Evolutionary conservation across 1,140 invertebrate species (phyloP).

Genomic region (Drosophila albomicans): DNA sequence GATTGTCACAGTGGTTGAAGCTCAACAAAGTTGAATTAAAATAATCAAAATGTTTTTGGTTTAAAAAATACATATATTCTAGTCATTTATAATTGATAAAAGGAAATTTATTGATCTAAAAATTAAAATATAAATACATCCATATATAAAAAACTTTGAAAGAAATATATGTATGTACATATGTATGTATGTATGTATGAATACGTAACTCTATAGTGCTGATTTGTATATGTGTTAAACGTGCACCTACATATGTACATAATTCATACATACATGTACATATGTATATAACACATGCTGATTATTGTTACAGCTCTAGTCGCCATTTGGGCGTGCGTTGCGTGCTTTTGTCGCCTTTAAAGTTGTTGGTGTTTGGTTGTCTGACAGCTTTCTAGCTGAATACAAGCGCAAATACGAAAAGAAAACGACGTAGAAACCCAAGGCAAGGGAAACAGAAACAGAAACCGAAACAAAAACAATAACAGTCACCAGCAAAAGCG

Average conservation of each 20-base stretch:
- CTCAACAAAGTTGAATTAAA: not conserved
- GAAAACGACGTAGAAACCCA: constrained; percentile 60
- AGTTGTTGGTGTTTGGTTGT: constrained; percentile 24
- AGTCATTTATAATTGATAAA: no score
- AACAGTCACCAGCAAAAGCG: constrained; percentile 36
- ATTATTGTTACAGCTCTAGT: constrained; percentile 49
- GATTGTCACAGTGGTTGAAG: constrained; percentile 65
- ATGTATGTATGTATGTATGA: not conserved
- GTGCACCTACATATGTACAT: not conserved
- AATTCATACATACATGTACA: constrained; percentile 9
- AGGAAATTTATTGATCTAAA: no score
- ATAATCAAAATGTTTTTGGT: not conserved
- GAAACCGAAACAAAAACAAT: constrained; percentile 35
- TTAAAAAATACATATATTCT: not conserved
- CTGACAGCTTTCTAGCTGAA: constrained; percentile 43
- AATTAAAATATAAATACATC: not conserved
- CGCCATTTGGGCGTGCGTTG: constrained; percentile 38
- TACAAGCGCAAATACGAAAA: constrained; percentile 31
- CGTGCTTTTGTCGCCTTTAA: constrained; percentile 37
- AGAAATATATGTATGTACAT: constrained; percentile 3
- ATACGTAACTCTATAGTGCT: no score
- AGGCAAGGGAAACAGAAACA: constrained; percentile 40
- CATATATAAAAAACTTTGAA: constrained; percentile 12
- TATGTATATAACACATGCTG: constrained; percentile 9
- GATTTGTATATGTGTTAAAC: constrained; percentile 13